phyloP scores from a whole-genome alignment of 2,888 invertebrate genomes.

The Tinea trinotella region DNA sequence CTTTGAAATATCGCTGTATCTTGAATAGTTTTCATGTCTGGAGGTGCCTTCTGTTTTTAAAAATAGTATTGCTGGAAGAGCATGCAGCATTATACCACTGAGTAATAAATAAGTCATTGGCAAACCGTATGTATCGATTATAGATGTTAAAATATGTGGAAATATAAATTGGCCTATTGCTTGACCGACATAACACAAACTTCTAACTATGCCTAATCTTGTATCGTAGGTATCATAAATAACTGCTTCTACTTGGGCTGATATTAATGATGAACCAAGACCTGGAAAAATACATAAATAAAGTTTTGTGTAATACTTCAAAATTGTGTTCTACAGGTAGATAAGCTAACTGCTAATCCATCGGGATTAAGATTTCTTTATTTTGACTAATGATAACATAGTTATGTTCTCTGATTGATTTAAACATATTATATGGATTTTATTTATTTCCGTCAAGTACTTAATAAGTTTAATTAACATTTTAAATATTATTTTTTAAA shows the following conservation, averaged over 20 bases:
- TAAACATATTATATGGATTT: too few species aligned
- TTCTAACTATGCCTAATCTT: slow-evolving; percentile 46
- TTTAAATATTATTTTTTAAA: too few species aligned
- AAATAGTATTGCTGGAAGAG: slow-evolving; percentile 50
- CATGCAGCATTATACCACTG: slow-evolving; percentile 54
- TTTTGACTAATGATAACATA: not conserved
- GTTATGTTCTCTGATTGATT: not conserved
- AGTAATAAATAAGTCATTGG: slow-evolving; percentile 47
- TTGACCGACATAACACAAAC: slow-evolving; percentile 55
- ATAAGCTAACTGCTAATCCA: too few species aligned
- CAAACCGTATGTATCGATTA: slow-evolving; percentile 53
- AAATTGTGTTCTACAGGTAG: too few species aligned
- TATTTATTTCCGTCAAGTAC: too few species aligned
- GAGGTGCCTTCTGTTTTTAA: slow-evolving; percentile 43
- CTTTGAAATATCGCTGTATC: slow-evolving; percentile 52
- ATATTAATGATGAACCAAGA: slow-evolving; percentile 56
- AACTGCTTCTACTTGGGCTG: slow-evolving; percentile 62
- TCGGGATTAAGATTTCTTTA: not conserved
- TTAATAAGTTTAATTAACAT: too few species aligned
- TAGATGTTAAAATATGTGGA: slow-evolving; percentile 53
- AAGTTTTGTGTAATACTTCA: not conserved
- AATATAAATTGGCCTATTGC: slow-evolving; percentile 57
- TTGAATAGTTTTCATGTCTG: slow-evolving; percentile 45
- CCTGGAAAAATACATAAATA: slow-evolving; percentile 47
- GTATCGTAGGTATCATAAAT: slow-evolving; percentile 62